Evolutionary conservation across 2,888 invertebrate genomes (phyloP).

Genomic region (Lottia gigantea): DNA sequence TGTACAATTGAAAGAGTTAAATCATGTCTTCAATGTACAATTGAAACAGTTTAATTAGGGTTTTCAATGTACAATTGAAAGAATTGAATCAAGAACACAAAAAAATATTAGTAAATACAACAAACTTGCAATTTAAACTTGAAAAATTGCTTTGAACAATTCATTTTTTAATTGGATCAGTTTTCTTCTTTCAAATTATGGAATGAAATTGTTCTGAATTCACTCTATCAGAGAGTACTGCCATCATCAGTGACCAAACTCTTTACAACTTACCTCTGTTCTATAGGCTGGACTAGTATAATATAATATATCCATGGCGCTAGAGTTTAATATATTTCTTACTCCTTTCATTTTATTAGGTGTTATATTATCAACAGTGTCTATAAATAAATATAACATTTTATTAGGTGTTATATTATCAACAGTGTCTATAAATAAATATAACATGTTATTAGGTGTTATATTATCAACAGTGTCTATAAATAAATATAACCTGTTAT

Average conservation of each 20-base stretch:
- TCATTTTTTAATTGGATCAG: too few relatives aligned
- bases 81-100: too few relatives aligned
- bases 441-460: slow-evolving; percentile 74
- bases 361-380: slow-evolving; percentile 77
- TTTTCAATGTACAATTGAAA: too few relatives aligned
- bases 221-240: too few relatives aligned
- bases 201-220: too few relatives aligned
- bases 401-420: slow-evolving; percentile 7
- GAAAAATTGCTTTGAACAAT: too few relatives aligned
- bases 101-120: too few relatives aligned
- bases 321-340: slow-evolving; percentile 75
- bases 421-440: slow-evolving; percentile 4
- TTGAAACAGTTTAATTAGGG: too few relatives aligned
- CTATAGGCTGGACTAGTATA: slow-evolving; percentile 79
- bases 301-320: slow-evolving; percentile 80
- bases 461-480: slow-evolving; percentile 76
- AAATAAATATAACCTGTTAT: slow-evolving; percentile 21
- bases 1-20: too few relatives aligned
- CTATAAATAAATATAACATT: slow-evolving; percentile 52
- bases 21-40: too few relatives aligned
- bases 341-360: slow-evolving; percentile 76
- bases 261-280: slow-evolving; percentile 71
- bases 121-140: too few relatives aligned
- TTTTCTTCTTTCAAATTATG: not conserved
- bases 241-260: too few relatives aligned